Base-by-base conservation (phyloP, 1,140 invertebrate genomes). In the Drosophila ohnishii region DNA sequence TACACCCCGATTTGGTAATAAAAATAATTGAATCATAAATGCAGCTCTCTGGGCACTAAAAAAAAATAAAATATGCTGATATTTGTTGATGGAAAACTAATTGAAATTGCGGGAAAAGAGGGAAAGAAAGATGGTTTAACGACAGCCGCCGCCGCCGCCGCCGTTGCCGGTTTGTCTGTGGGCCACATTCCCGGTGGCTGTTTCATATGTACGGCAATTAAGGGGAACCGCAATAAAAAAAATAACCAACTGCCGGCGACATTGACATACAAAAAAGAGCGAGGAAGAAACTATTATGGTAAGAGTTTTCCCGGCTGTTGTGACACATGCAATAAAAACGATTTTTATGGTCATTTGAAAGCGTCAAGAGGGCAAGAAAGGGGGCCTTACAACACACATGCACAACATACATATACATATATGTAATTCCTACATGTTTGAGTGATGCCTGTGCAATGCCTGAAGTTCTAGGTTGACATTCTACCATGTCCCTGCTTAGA, bases 311-410 rank as follows among this genome's bases (percentile, higher is more conserved):
- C 72, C 69, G 45, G 57, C 55, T 70, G 58, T 76, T 62, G 45
- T 81, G 40, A 65, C 65, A 58, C 59, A 73, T 66, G 79, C 80
- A 76, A 80, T 85, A 85, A 86, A 86, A 77, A 85, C 70, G 63
- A 85, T 82, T 87, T 87, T 86, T 87, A 86, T 86, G 79, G 75
- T 71, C 57, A 75, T 82, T 86, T 65, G 78, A 78, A 81, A 67
- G 80, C 77, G 79, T 82, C 75, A 75, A 85, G 61, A 64, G 77
- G 85, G 40, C 37, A 39, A 10, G 14, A 34, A 19, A 19, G 16
- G 37, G 57, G 11, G 8, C 42, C 34, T 25, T 25, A 11, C 11
- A 45, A 30, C 30, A 30, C 11, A 51, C 22, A 28, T 16, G 35
- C 11, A 14, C 3, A 2, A 13, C 11, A 13, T 14, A 37, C 5